phyloP scores from a whole-genome alignment of 2,888 invertebrate species.

The Drosophila demipolita region DNA sequence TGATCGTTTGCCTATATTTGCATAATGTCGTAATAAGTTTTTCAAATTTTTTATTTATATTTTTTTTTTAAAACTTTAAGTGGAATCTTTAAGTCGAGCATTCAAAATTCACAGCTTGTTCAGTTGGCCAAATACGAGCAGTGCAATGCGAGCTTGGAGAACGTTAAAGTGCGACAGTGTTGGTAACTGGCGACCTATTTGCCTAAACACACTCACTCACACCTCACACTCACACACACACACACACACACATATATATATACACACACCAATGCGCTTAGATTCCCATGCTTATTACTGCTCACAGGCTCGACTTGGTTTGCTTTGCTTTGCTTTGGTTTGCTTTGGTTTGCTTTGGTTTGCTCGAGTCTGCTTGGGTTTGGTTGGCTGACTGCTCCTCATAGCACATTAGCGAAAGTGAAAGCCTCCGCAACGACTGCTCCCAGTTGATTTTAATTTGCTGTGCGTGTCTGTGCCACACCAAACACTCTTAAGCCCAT shows the following conservation, averaged over 20 bases:
- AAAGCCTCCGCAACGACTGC: conserved; percentile 80
- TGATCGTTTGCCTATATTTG: not conserved
- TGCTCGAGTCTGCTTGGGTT: conserved; percentile 12
- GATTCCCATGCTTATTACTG: conserved; percentile 40
- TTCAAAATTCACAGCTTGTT: conserved; percentile 5
- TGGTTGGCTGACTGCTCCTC: conserved; percentile 60
- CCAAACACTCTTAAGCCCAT: conserved; percentile 65
- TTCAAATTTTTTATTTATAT: not conserved
- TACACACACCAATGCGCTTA: conserved; percentile 19
- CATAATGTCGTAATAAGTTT: no score
- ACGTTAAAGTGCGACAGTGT: conserved; percentile 67
- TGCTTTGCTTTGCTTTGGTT: conserved; percentile 16
- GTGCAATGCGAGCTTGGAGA: conserved; percentile 68
- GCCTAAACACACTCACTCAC: conserved; percentile 56
- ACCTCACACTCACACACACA: not conserved
- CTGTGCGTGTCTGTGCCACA: conserved; percentile 72
- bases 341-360: conserved; percentile 21
- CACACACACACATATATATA: not conserved
- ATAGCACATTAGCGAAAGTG: conserved; percentile 80
- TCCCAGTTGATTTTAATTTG: conserved; percentile 82
- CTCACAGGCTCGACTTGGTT: conserved; percentile 35
- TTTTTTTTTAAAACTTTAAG: not conserved
- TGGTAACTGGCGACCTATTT: conserved; percentile 73
- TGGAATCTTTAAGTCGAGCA: conserved; percentile 14
- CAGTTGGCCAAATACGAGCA: conserved; percentile 62